A percentile compares a stretch with the other conserved stretches of the same genome.
Evolutionary conservation across 2,888 invertebrate genomes (phyloP).

Genomic region (Lithophane semibrunnea): DNA sequence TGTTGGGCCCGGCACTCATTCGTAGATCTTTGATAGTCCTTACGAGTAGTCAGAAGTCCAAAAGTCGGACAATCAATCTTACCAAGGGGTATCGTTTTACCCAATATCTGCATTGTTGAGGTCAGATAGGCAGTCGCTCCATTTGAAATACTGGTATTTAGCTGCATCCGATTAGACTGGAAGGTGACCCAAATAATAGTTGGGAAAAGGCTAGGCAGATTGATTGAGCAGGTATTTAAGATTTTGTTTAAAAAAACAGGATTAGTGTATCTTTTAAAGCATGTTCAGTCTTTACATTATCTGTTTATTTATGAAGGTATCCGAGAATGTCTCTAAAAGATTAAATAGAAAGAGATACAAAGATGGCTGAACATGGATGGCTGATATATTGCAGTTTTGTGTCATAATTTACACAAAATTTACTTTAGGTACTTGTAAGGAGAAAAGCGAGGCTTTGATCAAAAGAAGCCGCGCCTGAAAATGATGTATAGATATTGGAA

Average conservation of each 20-base stretch:
- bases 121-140: not conserved
- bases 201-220: not conserved
- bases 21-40: not conserved
- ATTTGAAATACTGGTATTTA: not conserved
- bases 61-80: not conserved
- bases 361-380: not conserved
- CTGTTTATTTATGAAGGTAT: not conserved
- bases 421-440: not conserved
- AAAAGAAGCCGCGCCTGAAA: not conserved
- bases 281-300: not conserved
- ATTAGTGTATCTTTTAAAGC: not conserved
- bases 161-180: too few relatives aligned
- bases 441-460: not conserved
- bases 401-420: not conserved
- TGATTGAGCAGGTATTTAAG: not conserved
- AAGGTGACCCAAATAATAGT: not conserved
- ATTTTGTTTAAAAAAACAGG: not conserved
- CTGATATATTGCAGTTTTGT: not conserved
- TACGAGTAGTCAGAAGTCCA: not conserved
- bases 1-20: too few relatives aligned
- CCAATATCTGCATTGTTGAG: not conserved
- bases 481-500: not conserved
- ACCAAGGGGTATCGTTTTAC: not conserved
- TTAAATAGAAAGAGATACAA: not conserved
- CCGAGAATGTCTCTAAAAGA: not conserved